phyloP scores from a whole-genome alignment of 2,888 invertebrate species.

The Dolichopus griseipennis region DNA sequence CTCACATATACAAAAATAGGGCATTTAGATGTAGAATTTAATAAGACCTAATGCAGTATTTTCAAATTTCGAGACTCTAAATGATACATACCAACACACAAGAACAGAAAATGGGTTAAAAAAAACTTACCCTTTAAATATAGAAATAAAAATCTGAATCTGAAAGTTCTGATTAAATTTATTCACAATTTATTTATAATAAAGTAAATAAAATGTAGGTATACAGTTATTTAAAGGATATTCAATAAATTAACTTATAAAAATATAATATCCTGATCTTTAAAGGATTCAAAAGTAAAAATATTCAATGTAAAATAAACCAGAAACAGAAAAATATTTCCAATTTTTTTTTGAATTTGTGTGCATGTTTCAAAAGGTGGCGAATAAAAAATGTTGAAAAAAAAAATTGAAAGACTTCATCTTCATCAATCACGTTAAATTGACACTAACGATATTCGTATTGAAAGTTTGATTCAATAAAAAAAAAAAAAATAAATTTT shows the following conservation, averaged over 20 bases:
- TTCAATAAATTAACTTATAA: not conserved
- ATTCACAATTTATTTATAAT: not conserved
- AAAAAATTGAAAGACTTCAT: not conserved
- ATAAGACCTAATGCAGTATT: no score
- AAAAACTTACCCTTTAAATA: not conserved
- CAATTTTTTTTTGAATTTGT: no score
- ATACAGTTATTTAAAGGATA: slow-evolving; percentile 2
- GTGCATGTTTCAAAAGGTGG: not conserved
- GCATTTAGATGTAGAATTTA: no score
- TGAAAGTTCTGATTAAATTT: not conserved
- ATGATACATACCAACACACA: no score
- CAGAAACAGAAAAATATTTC: no score
- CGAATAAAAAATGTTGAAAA: not conserved
- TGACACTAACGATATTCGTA: slow-evolving; percentile 7
- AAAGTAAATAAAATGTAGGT: no score
- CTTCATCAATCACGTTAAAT: slow-evolving; percentile 7
- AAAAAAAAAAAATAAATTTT: not conserved
- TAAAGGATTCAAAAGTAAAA: not conserved
- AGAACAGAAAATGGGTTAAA: not conserved
- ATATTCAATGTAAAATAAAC: not conserved
- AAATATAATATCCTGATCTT: not conserved
- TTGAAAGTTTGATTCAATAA: not conserved
- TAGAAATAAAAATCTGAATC: not conserved
- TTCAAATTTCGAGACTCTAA: no score
- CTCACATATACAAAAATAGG: no score